These are phyloP conservation scores for Meiosimyza platycephala DNA, from an alignment of 2,888 invertebrate genomes.

Conservation along the genomic window DNA sequence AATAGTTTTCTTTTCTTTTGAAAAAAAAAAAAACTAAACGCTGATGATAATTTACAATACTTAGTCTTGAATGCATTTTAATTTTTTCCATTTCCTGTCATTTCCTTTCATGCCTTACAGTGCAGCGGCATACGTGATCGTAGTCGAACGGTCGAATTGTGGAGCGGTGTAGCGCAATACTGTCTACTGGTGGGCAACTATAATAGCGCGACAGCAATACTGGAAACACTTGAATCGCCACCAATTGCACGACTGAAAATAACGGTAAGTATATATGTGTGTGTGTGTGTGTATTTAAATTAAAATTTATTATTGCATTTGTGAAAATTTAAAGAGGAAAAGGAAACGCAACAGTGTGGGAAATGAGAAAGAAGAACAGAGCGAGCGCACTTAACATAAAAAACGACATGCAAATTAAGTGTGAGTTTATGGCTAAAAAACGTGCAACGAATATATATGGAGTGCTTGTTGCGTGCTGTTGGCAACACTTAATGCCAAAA, in stretches of 20 bases:
- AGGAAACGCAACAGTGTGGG: not conserved
- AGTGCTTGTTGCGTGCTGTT: not conserved
- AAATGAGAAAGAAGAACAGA: not conserved
- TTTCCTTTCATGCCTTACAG: conserved; percentile 45
- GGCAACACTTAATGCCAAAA: no score
- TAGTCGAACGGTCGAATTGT: conserved; percentile 64
- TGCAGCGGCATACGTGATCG: conserved; percentile 65
- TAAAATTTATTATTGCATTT: no score
- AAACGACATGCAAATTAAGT: conserved; percentile 16
- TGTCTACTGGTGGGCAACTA: conserved; percentile 67
- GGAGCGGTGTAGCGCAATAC: conserved; percentile 67
- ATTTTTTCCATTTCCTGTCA: conserved; percentile 25
- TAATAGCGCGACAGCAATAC: conserved; percentile 66
- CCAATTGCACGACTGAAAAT: conserved; percentile 66
- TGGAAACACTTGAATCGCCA: conserved; percentile 66
- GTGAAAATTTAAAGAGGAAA: no score
- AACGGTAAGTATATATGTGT: conserved; percentile 65
- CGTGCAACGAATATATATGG: not conserved
- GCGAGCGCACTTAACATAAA: no score
- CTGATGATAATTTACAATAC: no score
- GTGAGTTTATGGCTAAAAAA: conserved; percentile 17
- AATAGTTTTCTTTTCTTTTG: no score
- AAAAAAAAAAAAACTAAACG: no score
- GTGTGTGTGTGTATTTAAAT: no score
- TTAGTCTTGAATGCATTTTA: not conserved